These are phyloP conservation scores for Hemaris fuciformis DNA, from an alignment of 2,888 invertebrate genomes.

Conservation along the genomic window DNA sequence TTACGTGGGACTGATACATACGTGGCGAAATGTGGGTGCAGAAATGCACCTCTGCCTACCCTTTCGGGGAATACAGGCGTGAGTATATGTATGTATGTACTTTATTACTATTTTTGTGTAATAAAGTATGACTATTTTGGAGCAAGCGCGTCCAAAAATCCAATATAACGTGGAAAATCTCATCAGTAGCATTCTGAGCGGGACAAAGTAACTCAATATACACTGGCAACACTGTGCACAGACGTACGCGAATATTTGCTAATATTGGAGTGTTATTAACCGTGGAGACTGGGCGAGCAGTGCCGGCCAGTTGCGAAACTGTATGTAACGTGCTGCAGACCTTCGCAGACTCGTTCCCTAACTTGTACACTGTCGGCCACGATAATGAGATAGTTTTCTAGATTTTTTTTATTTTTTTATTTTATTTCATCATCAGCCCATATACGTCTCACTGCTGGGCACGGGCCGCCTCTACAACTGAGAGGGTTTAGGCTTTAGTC, in stretches of 20 bases:
- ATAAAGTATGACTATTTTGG: no score
- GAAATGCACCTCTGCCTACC: no score
- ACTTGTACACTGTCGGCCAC: slow-evolving; percentile 29
- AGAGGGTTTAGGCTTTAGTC: no score
- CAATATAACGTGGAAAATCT: not conserved
- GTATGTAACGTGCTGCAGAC: slow-evolving; percentile 27
- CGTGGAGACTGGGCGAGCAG: slow-evolving; percentile 30
- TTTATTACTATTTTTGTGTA: no score
- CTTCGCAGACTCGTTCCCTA: slow-evolving; percentile 38
- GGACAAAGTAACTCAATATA: not conserved
- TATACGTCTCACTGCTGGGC: no score
- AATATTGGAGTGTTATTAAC: slow-evolving; percentile 6
- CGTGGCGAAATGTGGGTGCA: no score
- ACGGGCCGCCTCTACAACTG: no score
- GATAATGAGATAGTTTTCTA: slow-evolving; percentile 19
- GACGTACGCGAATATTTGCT: not conserved
- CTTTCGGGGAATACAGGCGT: no score
- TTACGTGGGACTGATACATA: no score
- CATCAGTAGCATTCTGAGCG: not conserved
- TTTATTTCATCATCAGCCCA: no score
- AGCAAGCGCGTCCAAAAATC: not conserved
- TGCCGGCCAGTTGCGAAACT: slow-evolving; percentile 35
- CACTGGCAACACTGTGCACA: not conserved
- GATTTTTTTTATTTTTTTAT: no score
- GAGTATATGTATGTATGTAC: no score